These are phyloP conservation scores for Carcina quercana DNA, from an alignment of 2,888 invertebrate genomes.

Conservation along the genomic window DNA sequence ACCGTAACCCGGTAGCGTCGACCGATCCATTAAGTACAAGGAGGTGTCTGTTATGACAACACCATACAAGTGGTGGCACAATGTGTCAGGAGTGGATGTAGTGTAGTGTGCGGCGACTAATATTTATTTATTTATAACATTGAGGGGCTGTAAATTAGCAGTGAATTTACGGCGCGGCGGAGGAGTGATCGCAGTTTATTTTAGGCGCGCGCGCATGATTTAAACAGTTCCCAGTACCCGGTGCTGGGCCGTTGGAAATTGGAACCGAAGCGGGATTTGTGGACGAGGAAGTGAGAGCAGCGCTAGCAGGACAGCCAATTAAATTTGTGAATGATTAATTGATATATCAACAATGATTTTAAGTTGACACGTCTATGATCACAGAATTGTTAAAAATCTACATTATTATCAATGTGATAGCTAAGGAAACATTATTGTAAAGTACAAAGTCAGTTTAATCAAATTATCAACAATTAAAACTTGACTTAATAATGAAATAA, in stretches of 20 bases:
- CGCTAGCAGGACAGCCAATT: background rate
- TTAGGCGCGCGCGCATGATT: constrained; percentile 61
- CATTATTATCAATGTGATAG: too few species aligned
- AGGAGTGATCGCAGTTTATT: constrained; percentile 66
- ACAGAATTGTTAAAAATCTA: too few species aligned
- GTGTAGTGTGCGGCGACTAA: constrained; percentile 39
- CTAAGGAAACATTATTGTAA: too few species aligned
- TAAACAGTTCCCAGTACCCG: constrained; percentile 58
- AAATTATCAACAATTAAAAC: too few species aligned
- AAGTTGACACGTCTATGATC: too few species aligned
- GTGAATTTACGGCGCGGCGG: constrained; percentile 63
- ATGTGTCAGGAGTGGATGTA: constrained; percentile 57
- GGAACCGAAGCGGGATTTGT: constrained; percentile 41
- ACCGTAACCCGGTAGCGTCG: constrained; percentile 5
- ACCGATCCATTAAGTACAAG: constrained; percentile 44
- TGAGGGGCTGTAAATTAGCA: constrained; percentile 71
- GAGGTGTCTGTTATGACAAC: constrained; percentile 67
- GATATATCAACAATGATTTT: background rate
- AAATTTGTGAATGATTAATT: background rate
- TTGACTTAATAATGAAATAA: too few species aligned
- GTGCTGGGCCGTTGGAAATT: constrained; percentile 36
- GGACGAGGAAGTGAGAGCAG: constrained; percentile 28
- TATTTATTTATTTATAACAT: constrained; percentile 72
- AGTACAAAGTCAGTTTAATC: too few species aligned
- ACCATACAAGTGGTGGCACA: constrained; percentile 55